Conservation (phyloP, 2,888 invertebrate genomes). For the Rutpela maculata region DNA sequence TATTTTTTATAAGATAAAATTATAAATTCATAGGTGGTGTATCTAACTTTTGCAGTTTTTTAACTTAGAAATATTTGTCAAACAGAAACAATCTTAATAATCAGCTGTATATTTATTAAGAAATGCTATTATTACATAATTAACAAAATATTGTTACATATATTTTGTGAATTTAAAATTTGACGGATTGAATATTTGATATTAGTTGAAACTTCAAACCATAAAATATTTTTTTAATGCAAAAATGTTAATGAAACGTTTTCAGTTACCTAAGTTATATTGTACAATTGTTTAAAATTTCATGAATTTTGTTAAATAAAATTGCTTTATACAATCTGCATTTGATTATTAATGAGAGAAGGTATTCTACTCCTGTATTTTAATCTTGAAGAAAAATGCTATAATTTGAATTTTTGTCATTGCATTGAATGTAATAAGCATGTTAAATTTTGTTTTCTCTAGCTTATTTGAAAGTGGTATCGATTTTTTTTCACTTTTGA, state of each 20-base stretch:
- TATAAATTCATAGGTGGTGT: conserved; percentile 18
- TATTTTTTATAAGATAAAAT: conserved; percentile 33
- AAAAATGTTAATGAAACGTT: neutral
- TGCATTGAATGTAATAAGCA: too few species aligned
- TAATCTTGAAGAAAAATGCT: too few species aligned
- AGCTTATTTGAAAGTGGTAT: too few species aligned
- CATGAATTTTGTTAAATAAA: conserved; percentile 35
- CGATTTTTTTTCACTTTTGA: too few species aligned
- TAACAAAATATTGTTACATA: neutral
- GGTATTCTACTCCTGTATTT: too few species aligned
- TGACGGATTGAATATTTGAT: conserved; percentile 5
- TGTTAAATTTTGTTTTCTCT: too few species aligned
- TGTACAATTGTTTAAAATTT: conserved; percentile 15
- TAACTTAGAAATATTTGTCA: conserved; percentile 14
- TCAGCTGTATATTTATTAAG: neutral
- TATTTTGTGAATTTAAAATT: neutral
- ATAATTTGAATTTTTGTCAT: too few species aligned
- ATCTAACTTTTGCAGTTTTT: conserved; percentile 32
- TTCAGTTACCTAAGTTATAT: conserved; percentile 26
- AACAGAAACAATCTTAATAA: neutral
- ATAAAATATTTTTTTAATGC: neutral
- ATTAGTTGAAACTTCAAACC: conserved; percentile 2
- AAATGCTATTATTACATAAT: neutral
- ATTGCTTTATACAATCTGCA: conserved; percentile 29
- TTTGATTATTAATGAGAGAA: neutral